Percentiles rank a stretch among this genome's conserved stretches.
Evolutionary conservation across 2,888 invertebrate species (phyloP).

Genomic region (Eupithecia dodoneata): DNA sequence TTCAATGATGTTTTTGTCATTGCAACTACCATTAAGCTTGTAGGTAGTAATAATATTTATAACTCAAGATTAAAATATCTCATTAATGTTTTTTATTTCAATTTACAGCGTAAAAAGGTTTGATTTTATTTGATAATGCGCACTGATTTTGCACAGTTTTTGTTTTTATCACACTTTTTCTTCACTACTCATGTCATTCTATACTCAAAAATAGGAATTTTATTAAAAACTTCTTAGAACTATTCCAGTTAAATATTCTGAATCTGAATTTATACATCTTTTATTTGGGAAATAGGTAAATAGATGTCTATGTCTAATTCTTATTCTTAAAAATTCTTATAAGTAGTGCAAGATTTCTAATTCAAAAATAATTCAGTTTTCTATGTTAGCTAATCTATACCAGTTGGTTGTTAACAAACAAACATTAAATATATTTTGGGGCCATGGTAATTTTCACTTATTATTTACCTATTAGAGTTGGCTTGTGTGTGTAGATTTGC

Average conservation of each 20-base stretch:
- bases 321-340: too few species aligned
- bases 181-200: not conserved
- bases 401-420: not conserved
- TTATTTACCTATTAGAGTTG: not conserved
- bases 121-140: slow-evolving; percentile 50
- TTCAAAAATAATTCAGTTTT: not conserved
- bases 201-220: not conserved
- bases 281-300: not conserved
- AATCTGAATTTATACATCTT: not conserved
- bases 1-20: not conserved
- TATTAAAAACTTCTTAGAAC: not conserved
- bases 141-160: slow-evolving; percentile 40
- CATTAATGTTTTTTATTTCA: slow-evolving; percentile 51
- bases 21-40: not conserved
- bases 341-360: not conserved
- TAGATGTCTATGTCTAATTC: too few species aligned
- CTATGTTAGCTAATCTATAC: not conserved
- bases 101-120: slow-evolving; percentile 80
- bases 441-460: not conserved
- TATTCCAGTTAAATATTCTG: not conserved
- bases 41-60: not conserved
- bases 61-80: not conserved
- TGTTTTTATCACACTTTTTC: slow-evolving; percentile 22
- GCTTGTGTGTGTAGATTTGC: slow-evolving; percentile 1
- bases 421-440: not conserved